A percentile compares a stretch with the other conserved stretches of the same genome.
phyloP scores from a whole-genome alignment of 2,797 vertebrate species.

The Halcyon leucocephala region DNA sequence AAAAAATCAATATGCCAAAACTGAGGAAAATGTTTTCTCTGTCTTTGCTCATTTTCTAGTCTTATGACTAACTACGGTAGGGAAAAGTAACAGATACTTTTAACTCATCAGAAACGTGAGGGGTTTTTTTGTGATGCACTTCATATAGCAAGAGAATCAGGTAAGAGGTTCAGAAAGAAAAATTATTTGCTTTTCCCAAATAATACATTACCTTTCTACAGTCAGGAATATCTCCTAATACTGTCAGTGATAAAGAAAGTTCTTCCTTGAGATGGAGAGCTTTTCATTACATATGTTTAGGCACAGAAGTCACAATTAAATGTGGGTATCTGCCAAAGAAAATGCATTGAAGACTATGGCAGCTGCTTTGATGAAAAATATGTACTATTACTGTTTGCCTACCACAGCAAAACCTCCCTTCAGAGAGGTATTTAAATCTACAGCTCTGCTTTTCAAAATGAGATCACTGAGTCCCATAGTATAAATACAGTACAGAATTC shows the following conservation, averaged over 20 bases:
- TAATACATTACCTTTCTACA: background rate
- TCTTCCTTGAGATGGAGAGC: background rate
- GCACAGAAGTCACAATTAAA: conserved; percentile 15
- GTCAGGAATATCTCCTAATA: background rate
- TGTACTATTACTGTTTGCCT: background rate
- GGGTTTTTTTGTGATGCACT: rapidly evolving
- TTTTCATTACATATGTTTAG: background rate
- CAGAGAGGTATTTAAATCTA: background rate
- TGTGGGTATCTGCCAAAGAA: background rate
- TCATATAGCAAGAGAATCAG: background rate
- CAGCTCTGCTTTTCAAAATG: background rate
- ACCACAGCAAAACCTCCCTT: background rate
- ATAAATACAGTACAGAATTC: background rate
- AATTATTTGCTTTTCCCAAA: background rate
- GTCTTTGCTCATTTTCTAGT: background rate
- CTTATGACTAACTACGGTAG: background rate
- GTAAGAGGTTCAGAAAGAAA: background rate
- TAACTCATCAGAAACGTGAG: background rate
- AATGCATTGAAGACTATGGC: conserved; percentile 14
- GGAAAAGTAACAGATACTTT: background rate
- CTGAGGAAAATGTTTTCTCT: background rate
- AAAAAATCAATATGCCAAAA: background rate
- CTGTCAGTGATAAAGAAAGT: background rate
- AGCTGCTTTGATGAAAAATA: conserved; percentile 31
- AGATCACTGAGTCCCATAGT: background rate